A percentile compares a stretch with the other conserved stretches of the same genome.
Evolutionary conservation across 2,797 vertebrate species (phyloP).

Genomic region (Simalia tracyae): DNA sequence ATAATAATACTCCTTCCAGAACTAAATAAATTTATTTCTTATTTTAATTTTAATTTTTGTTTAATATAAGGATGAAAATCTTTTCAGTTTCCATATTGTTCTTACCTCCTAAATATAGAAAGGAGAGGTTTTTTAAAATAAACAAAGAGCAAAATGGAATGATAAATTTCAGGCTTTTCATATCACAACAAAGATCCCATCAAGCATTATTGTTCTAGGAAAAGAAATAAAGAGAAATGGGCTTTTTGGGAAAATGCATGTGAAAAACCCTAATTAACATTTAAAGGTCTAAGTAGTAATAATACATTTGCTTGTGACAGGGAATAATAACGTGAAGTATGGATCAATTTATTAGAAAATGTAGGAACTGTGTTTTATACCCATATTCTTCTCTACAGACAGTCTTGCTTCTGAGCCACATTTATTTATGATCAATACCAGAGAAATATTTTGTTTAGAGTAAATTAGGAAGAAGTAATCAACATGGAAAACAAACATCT

Average conservation of each 20-base stretch:
- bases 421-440: not conserved
- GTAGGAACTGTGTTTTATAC: not conserved
- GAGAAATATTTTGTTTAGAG: not conserved
- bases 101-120: not conserved
- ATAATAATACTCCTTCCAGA: constrained; percentile 30
- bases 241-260: not conserved
- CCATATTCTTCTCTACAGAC: not conserved
- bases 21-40: constrained; percentile 4
- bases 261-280: constrained; percentile 11
- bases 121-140: constrained; percentile 15
- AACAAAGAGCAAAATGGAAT: constrained; percentile 20
- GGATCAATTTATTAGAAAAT: constrained; percentile 6
- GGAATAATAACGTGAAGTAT: constrained; percentile 30
- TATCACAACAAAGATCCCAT: constrained; percentile 27
- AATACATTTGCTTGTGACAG: constrained; percentile 37
- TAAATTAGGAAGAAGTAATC: not conserved
- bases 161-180: constrained; percentile 39
- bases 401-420: not conserved
- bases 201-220: not conserved
- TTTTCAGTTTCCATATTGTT: constrained; percentile 15
- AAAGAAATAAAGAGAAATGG: constrained; percentile 14
- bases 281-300: constrained; percentile 24
- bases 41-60: constrained; percentile 16
- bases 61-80: constrained; percentile 14
- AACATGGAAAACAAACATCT: not conserved